Evolutionary conservation across 2,797 vertebrate species (phyloP), one percentile per base, ranked within the genome.

Genomic region (Lithobates pipiens): DNA sequence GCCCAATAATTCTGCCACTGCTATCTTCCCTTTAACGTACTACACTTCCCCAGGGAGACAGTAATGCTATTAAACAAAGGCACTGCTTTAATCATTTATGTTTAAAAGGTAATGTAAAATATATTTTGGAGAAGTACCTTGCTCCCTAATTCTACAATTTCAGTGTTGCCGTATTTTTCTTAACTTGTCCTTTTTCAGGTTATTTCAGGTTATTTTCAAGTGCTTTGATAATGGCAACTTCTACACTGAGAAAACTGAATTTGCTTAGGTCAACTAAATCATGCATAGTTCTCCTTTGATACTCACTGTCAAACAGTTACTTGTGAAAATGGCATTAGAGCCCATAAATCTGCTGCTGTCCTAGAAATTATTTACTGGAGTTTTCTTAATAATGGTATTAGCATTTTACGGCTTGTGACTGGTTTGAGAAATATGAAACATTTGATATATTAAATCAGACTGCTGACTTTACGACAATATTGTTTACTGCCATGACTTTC

Each of bases 321-420:
- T 86, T 82, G 74, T 78, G 57, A 25, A 82, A 86, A 86, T 83
- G 72, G 75, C 78, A 86, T 86, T 82, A 82, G 39, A 39, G 25
- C 54, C 67, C 32, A 83, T 86, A 77, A 86, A 86, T 83, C 61
- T 82, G 42, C 69, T 15, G 67, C 85, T 83, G 80, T 86, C 80
- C 68, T 77, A 67, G 75, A 86, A 86, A 86, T 77, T 83, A 86
- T 82, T 83, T 86, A 82, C 69, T 82, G 75, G 36, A 13, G 69
- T 82, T 82, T 86, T 68, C 69, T 61, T 86, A 78, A 83, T 86
- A 83, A 86, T 82, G 39, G 85, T 78, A 78, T 86, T 86, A 86
- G 80, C 68, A 86, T 86, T 78, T 86, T 78, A 78, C 77, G 75
- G 75, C 69, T 83, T 23, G 39, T 73, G 80, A 68, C 69, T 86